These are phyloP conservation scores for Paramuricea clavata DNA, from an alignment of 92 coral and sea anemone species.

Conservation along the genomic window DNA sequence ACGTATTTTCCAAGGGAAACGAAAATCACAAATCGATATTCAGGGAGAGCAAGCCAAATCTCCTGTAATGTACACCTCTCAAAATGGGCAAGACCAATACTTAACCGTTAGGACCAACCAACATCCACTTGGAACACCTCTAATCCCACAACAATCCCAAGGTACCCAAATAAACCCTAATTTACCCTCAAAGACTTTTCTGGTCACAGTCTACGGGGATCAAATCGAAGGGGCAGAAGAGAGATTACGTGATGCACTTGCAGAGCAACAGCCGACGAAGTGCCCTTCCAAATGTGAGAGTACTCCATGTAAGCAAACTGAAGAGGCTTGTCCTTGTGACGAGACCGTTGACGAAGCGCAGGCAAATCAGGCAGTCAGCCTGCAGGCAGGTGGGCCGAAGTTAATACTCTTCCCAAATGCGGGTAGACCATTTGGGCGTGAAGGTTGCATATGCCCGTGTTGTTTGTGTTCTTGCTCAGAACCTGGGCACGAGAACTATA, in stretches of 20 bases:
- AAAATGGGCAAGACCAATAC: constrained; percentile 22
- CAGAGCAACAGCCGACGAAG: too few species aligned
- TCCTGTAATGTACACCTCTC: constrained; percentile 31
- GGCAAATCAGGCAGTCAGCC: background rate
- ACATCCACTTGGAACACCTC: too few species aligned
- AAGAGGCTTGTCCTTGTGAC: background rate
- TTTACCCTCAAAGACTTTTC: constrained; percentile 41
- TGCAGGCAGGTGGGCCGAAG: background rate
- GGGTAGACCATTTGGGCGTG: background rate
- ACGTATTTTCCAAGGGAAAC: too few species aligned
- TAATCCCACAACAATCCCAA: background rate
- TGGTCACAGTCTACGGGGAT: constrained; percentile 43
- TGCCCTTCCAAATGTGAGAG: too few species aligned
- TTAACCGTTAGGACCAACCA: constrained; percentile 2
- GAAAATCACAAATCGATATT: too few species aligned
- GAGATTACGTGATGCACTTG: constrained; percentile 26
- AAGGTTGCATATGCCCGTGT: constrained; percentile 39
- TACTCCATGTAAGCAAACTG: background rate
- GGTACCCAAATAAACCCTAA: background rate
- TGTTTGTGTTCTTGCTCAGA: constrained; percentile 33
- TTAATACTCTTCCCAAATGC: constrained; percentile 23
- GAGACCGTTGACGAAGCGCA: too few species aligned
- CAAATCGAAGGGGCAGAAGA: constrained; percentile 37
- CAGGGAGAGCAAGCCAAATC: too few species aligned
- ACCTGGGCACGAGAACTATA: constrained; percentile 30